Conservation (phyloP, 2,113 vertebrate species). For the Sardina pilchardus region DNA sequence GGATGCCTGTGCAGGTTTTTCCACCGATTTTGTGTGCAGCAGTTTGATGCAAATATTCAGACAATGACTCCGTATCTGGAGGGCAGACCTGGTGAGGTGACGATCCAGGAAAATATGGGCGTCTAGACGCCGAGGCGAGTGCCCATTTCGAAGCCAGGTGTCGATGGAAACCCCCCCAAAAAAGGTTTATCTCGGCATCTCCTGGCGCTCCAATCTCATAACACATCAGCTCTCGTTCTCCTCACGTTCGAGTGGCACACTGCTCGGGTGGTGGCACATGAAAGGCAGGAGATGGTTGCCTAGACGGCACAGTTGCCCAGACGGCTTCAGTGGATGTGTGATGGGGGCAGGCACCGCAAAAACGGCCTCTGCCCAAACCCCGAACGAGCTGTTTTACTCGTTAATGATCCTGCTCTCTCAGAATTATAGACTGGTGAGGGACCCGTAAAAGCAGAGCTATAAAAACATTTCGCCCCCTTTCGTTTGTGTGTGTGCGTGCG, state of each 20-base stretch:
- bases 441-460: slow-evolving; percentile 46
- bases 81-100: not conserved
- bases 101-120: not conserved
- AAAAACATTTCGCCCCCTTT: slow-evolving; percentile 41
- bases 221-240: not conserved
- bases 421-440: slow-evolving; percentile 42
- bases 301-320: not conserved
- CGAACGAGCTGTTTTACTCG: slow-evolving; percentile 36
- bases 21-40: not conserved
- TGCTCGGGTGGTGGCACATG: not conserved
- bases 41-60: not conserved
- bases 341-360: slow-evolving; percentile 23
- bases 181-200: not conserved
- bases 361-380: slow-evolving; percentile 38
- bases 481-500: slow-evolving; percentile 15
- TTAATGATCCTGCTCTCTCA: slow-evolving; percentile 42
- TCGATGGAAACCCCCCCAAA: not conserved
- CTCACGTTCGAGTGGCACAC: not conserved
- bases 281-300: not conserved
- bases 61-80: not conserved
- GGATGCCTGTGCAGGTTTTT: not conserved
- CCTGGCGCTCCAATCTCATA: not conserved
- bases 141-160: not conserved
- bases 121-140: not conserved
- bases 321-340: not conserved